phyloP scores from a whole-genome alignment of 2,888 invertebrate species.

The Volucella inflata region DNA sequence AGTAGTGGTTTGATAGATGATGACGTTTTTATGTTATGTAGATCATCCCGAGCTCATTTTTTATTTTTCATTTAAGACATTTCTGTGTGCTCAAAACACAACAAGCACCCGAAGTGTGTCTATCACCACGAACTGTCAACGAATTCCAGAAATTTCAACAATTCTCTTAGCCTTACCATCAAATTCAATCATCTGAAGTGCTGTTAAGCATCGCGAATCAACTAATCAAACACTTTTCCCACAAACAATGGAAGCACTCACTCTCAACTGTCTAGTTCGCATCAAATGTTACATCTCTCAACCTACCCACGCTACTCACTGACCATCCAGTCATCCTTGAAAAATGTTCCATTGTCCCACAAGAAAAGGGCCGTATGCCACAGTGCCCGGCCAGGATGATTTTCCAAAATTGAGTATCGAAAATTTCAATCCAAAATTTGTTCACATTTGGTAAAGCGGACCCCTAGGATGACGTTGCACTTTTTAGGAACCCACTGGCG shows the following conservation, averaged over 20 bases:
- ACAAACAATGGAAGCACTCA: constrained; percentile 14
- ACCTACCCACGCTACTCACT: not conserved
- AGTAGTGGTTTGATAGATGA: too few relatives aligned
- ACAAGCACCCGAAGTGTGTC: too few relatives aligned
- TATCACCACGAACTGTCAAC: too few relatives aligned
- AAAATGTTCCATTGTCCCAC: constrained; percentile 54
- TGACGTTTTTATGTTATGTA: too few relatives aligned
- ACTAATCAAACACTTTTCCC: constrained; percentile 43
- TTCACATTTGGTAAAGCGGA: constrained; percentile 28
- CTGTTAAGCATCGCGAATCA: constrained; percentile 61
- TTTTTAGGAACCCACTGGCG: constrained; percentile 44
- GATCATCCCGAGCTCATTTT: too few relatives aligned
- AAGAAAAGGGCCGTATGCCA: constrained; percentile 44
- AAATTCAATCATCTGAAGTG: constrained; percentile 20
- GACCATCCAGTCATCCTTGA: constrained; percentile 43
- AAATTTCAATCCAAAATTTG: constrained; percentile 33
- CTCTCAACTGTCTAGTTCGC: constrained; percentile 44
- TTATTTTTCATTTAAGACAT: too few relatives aligned
- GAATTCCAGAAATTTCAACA: not conserved
- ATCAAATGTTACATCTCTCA: not conserved
- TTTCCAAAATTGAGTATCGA: constrained; percentile 44
- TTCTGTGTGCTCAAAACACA: too few relatives aligned
- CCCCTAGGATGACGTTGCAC: constrained; percentile 67
- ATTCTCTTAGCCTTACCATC: not conserved
- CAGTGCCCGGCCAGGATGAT: constrained; percentile 52